Percentiles rank a stretch among this genome's conserved stretches.
Conservation (phyloP, 2,113 vertebrate species). For the Rhinolophus ferrumequinum region DNA sequence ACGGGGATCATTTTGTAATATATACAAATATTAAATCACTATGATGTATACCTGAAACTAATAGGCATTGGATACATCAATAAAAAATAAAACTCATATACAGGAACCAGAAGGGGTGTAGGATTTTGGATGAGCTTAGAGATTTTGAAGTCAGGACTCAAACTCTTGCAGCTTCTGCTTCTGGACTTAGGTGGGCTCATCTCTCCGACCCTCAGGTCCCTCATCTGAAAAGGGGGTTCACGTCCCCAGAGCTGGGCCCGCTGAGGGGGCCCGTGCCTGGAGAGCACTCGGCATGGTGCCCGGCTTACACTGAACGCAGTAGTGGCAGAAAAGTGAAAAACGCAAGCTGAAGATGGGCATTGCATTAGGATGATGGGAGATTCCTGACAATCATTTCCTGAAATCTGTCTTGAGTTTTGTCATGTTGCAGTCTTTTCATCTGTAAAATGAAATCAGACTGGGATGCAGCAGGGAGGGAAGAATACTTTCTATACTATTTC, state of each 20-base stretch:
- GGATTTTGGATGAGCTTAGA: background rate
- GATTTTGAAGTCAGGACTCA: background rate
- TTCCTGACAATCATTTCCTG: background rate
- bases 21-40: background rate
- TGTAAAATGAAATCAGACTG: background rate
- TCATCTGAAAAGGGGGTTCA: too few relatives aligned
- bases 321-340: background rate
- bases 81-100: background rate
- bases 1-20: background rate
- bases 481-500: background rate
- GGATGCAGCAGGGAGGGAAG: background rate
- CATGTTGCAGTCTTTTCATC: background rate
- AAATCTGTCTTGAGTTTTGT: background rate
- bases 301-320: accelerated
- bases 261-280: too few relatives aligned
- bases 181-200: background rate
- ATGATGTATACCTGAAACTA: background rate
- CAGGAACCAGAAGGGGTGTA: background rate
- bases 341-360: accelerated
- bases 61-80: background rate
- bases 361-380: accelerated
- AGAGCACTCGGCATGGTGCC: accelerated
- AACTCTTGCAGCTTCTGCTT: background rate
- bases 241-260: background rate
- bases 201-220: background rate